phyloP scores from a whole-genome alignment of 2,888 invertebrate genomes.

The Chrysodeixis includens region DNA sequence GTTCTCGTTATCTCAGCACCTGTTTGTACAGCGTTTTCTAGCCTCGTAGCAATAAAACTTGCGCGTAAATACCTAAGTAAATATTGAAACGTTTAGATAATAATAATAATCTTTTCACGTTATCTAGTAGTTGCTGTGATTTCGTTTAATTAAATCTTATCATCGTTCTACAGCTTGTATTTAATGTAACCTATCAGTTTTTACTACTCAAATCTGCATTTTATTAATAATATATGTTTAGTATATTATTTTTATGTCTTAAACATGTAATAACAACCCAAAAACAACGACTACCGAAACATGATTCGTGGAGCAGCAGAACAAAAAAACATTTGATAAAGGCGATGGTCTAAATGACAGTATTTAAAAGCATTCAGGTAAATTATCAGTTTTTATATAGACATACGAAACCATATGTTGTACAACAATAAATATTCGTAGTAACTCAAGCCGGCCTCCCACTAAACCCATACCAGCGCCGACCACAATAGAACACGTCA shows the following conservation, averaged over 20 bases:
- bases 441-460: conserved; percentile 61
- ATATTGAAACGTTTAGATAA: conserved; percentile 37
- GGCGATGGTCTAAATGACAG: conserved; percentile 18
- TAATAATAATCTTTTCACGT: conserved; percentile 10
- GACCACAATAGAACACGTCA: conserved; percentile 85
- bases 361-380: conserved; percentile 53
- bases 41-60: conserved; percentile 40
- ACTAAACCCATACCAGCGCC: conserved; percentile 69
- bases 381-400: conserved; percentile 42
- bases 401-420: conserved; percentile 54
- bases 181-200: not conserved
- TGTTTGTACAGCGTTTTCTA: conserved; percentile 47
- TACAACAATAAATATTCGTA: conserved; percentile 68
- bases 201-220: not conserved
- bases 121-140: conserved; percentile 15
- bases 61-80: conserved; percentile 38
- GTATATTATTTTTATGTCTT: not conserved
- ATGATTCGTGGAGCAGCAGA: not conserved
- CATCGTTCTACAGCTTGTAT: no score
- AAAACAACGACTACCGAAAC: not conserved
- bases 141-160: no score
- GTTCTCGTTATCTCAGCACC: conserved; percentile 54
- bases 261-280: not conserved
- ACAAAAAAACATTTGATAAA: conserved; percentile 30
- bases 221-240: not conserved